A percentile compares a stretch with the other conserved stretches of the same genome.
These are phyloP conservation scores for Porites lobata DNA, from an alignment of 92 coral and sea anemone genomes.

Conservation along the genomic window DNA sequence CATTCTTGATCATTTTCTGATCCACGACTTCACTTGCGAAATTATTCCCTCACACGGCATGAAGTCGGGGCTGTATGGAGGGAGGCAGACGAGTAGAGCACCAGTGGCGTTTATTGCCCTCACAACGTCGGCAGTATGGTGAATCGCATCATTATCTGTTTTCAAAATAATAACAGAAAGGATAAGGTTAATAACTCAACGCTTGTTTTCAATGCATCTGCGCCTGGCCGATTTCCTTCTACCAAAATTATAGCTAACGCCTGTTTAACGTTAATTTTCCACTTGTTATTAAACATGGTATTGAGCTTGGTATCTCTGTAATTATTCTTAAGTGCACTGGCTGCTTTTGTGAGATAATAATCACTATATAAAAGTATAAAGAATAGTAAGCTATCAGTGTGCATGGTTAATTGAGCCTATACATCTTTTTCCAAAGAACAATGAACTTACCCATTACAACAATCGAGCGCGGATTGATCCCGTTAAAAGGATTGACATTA, in stretches of 20 bases:
- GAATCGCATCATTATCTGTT: constrained; percentile 19
- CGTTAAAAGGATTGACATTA: constrained; percentile 1
- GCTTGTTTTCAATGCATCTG: constrained; percentile 3
- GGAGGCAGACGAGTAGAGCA: constrained; percentile 28
- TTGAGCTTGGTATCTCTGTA: not conserved
- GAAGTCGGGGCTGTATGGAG: constrained; percentile 18
- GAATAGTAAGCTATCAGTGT: not conserved
- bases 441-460: constrained; percentile 8
- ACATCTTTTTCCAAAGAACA: not conserved
- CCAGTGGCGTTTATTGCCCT: constrained; percentile 45
- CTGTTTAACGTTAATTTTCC: not conserved
- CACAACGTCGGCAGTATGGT: constrained; percentile 11
- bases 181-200: too few species aligned
- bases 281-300: not conserved
- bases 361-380: too few species aligned
- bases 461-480: not conserved
- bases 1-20: not conserved
- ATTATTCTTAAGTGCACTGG: constrained; percentile 10
- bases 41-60: constrained; percentile 19
- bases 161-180: not conserved
- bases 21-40: constrained; percentile 16
- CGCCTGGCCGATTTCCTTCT: not conserved
- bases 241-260: not conserved
- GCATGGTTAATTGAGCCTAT: not conserved
- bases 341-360: not conserved